Conservation (phyloP, 2,113 vertebrate genomes). For the Vulpes ferrilata region DNA sequence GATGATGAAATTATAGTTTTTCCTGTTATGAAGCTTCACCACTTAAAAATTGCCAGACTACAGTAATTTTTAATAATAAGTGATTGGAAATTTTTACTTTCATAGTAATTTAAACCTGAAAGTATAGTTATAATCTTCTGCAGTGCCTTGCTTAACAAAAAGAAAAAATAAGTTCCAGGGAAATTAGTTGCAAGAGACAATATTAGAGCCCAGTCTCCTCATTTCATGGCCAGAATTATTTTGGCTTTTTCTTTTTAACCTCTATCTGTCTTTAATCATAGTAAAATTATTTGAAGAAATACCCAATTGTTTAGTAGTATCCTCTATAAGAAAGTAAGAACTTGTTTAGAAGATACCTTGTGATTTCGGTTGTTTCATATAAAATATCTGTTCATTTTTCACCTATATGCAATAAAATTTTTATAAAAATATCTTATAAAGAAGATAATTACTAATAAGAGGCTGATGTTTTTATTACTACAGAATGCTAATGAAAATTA, state of each 20-base stretch:
- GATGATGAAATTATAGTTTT: not conserved
- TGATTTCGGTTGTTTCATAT: not conserved
- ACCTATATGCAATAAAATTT: not conserved
- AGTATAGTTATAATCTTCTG: not conserved
- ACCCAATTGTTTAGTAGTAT: conserved; percentile 20
- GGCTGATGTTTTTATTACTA: not conserved
- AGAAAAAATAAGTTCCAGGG: conserved; percentile 1
- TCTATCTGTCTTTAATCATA: conserved; percentile 46
- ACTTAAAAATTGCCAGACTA: not conserved
- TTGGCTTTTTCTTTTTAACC: conserved; percentile 32
- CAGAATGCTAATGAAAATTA: conserved; percentile 30
- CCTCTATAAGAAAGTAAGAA: conserved; percentile 54
- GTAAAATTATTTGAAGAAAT: conserved; percentile 38
- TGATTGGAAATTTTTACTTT: conserved; percentile 16
- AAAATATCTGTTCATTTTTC: conserved; percentile 20
- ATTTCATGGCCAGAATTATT: conserved; percentile 46
- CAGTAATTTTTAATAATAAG: conserved; percentile 12
- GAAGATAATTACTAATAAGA: conserved; percentile 29
- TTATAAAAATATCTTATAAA: conserved; percentile 55
- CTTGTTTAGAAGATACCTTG: not conserved
- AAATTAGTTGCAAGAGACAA: conserved; percentile 9
- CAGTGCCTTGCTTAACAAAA: not conserved
- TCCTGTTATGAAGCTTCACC: not conserved
- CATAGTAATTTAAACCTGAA: not conserved
- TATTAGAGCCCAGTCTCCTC: not conserved